Base-by-base conservation (phyloP, 2,888 invertebrate species). In the Drosophila anomelani region DNA sequence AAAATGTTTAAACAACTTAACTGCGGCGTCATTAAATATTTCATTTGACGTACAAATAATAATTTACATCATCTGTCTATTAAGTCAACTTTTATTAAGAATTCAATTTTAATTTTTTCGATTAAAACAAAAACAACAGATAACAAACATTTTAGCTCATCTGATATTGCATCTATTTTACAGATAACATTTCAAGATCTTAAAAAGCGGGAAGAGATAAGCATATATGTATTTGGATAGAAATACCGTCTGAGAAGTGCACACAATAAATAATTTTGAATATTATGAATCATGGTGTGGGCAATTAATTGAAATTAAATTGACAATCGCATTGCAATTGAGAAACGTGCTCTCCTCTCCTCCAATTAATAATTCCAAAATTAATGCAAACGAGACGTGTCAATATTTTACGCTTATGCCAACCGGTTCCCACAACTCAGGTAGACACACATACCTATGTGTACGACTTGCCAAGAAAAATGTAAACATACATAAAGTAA, bases 371-470 rank as follows among this genome's bases (percentile, higher is more conserved):
- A 66, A 67, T 55, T 66, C 15, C n/a, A 20, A 38, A 38, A 66
- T 67, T 20, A 66, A 55, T 55, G 26, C 54, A 67, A 47, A 26
- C 67, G 20, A 67, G 34, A 66, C 67, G 67, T 67, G 67, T 49
- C 55, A 56, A 66, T 66, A 67, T 67, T 67, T 67, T 34, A 20
- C 20, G 54, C 23, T 29, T 32, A 15, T 38, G 26, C 47, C 66
- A 67, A 64, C 55, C 56, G 56, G 67, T 46, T 67, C n/a, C 15
- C 20, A 20, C 53, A 53, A 38, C 13, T 32, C 3, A 29, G 29
- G 7, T 38, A 36, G 9, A 57, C 20, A 23, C 13, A 56, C 26
- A 0, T 7, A 29, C 39, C 0, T 8, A 29, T 13, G 29, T 15
- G 43, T 56, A 13, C n/a, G 15, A 34, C 34, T 20, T 34, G 20